Evolutionary conservation across 2,888 invertebrate species (phyloP).

Genomic region (Helicoverpa assulta): DNA sequence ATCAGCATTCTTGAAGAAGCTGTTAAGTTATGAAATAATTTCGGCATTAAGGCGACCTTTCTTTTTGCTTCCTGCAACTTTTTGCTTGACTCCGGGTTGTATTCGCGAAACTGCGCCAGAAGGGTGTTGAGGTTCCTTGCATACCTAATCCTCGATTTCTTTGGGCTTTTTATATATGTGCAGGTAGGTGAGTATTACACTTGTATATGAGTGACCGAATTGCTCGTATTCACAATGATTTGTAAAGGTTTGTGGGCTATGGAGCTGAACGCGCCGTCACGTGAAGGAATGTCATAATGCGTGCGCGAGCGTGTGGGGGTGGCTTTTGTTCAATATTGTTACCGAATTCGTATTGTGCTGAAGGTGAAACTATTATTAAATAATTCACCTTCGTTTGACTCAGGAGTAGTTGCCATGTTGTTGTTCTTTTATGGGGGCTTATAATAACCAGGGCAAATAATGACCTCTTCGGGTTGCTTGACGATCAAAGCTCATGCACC

Average conservation of each 20-base stretch:
- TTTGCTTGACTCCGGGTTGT: not conserved
- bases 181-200: slow-evolving; percentile 14
- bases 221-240: slow-evolving; percentile 19
- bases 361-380: slow-evolving; percentile 5
- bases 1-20: not conserved
- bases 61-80: not conserved
- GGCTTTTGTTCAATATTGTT: slow-evolving; percentile 22
- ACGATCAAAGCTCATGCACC: no score
- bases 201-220: slow-evolving; percentile 9
- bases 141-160: not conserved
- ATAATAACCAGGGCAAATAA: not conserved
- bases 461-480: no score
- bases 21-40: not conserved
- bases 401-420: not conserved
- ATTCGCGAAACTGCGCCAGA: not conserved
- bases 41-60: not conserved
- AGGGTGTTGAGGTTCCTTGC: not conserved
- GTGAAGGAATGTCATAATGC: slow-evolving; percentile 50
- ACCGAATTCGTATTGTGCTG: not conserved
- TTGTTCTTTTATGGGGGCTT: not conserved
- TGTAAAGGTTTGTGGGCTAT: slow-evolving; percentile 4
- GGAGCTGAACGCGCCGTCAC: slow-evolving; percentile 9
- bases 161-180: slow-evolving; percentile 5
- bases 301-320: slow-evolving; percentile 33
- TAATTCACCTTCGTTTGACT: not conserved